These are phyloP conservation scores for Sitodiplosis mosellana DNA, from an alignment of 1,140 invertebrate genomes.

Conservation along the genomic window DNA sequence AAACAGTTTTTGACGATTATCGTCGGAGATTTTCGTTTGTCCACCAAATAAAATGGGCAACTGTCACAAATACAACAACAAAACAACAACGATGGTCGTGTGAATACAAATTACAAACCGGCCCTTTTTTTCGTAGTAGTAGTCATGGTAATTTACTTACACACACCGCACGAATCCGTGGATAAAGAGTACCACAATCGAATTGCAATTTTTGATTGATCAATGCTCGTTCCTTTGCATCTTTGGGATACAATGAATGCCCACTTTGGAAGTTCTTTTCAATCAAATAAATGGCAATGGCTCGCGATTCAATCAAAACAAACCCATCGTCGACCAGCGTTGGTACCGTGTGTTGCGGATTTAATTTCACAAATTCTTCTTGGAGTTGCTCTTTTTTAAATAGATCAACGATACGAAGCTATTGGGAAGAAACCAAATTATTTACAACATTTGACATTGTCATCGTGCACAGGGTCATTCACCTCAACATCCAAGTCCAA, in stretches of 20 bases:
- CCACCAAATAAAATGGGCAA: slow-evolving; percentile 37
- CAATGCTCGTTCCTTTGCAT: slow-evolving; percentile 24
- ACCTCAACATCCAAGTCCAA: slow-evolving; percentile 40
- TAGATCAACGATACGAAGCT: not conserved
- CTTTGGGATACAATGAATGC: slow-evolving; percentile 29
- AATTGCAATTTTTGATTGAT: slow-evolving; percentile 32
- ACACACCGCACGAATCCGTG: not conserved
- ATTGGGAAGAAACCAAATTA: slow-evolving; percentile 13
- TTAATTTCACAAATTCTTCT: not conserved
- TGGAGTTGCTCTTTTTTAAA: not conserved
- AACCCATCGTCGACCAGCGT: not conserved
- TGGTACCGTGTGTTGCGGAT: not conserved
- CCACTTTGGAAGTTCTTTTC: slow-evolving; percentile 10
- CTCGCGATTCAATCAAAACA: slow-evolving; percentile 4
- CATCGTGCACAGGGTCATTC: slow-evolving; percentile 13
- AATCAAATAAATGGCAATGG: slow-evolving; percentile 6
- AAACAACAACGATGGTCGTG: too few relatives aligned
- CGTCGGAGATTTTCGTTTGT: slow-evolving; percentile 31
- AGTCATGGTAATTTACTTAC: not conserved
- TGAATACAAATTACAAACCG: too few relatives aligned
- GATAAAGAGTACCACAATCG: slow-evolving; percentile 12
- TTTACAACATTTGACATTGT: not conserved
- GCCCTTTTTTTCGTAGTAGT: too few relatives aligned
- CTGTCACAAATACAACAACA: slow-evolving; percentile 23
- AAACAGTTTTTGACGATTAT: slow-evolving; percentile 34